A percentile compares a stretch with the other conserved stretches of the same genome.
These are phyloP conservation scores for Drosophila pseudoobscura DNA, from an alignment of 1,140 invertebrate species.

Conservation along the genomic window DNA sequence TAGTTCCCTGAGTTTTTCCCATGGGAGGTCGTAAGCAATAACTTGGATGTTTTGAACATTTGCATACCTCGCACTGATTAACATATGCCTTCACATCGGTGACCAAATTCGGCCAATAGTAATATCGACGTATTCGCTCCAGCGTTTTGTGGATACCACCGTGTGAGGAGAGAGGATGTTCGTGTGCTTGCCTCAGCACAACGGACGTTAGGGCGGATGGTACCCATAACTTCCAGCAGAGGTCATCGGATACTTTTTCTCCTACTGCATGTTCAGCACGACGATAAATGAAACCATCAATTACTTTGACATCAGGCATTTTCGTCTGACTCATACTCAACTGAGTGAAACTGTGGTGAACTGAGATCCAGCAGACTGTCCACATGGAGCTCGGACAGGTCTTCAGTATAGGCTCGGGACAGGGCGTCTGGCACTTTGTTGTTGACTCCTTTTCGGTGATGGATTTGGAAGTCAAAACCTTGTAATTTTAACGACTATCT, in stretches of 20 bases:
- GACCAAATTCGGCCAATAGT: slow-evolving; percentile 3
- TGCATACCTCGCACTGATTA: background rate
- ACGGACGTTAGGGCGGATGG: background rate
- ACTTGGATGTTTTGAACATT: no score
- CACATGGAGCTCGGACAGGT: no score
- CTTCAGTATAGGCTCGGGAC: no score
- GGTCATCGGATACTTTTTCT: background rate
- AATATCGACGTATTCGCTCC: slow-evolving; percentile 4
- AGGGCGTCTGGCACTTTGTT: no score
- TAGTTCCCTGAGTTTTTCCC: no score
- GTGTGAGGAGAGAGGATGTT: background rate
- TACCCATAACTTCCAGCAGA: slow-evolving; percentile 5
- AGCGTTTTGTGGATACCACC: slow-evolving; percentile 6
- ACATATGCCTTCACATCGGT: slow-evolving; percentile 2
- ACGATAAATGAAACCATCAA: slow-evolving; percentile 3
- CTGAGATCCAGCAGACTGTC: no score
- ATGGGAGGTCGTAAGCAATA: no score
- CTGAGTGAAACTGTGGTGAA: no score
- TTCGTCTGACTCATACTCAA: background rate
- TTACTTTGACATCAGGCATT: slow-evolving; percentile 9
- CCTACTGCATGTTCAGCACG: slow-evolving; percentile 7
- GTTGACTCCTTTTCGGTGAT: no score
- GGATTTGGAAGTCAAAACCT: no score
- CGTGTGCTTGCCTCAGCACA: background rate
- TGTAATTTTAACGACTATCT: no score